Evolutionary conservation across 2,113 vertebrate genomes (phyloP), one percentile per base, ranked within the genome.

Genomic region (Pseudorectes ferrugineus): DNA sequence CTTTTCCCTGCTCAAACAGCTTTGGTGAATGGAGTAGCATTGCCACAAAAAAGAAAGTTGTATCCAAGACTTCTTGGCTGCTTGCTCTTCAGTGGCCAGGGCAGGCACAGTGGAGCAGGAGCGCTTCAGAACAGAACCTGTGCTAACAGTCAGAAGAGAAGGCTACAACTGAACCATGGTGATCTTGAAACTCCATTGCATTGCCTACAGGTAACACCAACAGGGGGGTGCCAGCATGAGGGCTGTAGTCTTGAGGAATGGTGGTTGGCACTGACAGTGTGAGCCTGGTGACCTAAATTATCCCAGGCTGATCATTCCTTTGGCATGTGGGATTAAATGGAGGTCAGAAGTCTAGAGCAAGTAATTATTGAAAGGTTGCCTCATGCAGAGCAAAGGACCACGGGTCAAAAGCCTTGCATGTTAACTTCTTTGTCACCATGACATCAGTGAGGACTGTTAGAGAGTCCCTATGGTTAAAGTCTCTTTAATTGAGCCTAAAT

Each of bases 341-440:
- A 83, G 33, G 46, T 83, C 43, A 78, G 72, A 92, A 85, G 70
- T 63, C 51, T 66, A 58, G 26, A 92, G 58, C 23, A 91, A 89
- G 38, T 82, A 65, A 78, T 49, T 72, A 65, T 4, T 72, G 61
- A 87, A 79, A 73, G 22, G 13, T 61, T 91, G 16, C 23, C 9
- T 68, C 28, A 6, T 8, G 13, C 23, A 75, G 36, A 84, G 42
- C 1, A 2, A 70, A 85, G 25, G 15, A 76, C 12, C 13, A 52
- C 26, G 18, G 13, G 42, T 70, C 49, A 85, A 62, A 63, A 87
- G 35, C 49, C 7, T 89, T 42, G 15, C 45, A 35, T 15, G 29
- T 79, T 73, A 68, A 4, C 42, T 45, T 61, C 40, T 89, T 75
- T 76, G 29, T 74, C 61, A 76, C 42, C 22, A 14, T 46, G 63